These are phyloP conservation scores for Gallinago paraguaiae DNA, from an alignment of 2,113 vertebrate genomes.

Conservation along the genomic window DNA sequence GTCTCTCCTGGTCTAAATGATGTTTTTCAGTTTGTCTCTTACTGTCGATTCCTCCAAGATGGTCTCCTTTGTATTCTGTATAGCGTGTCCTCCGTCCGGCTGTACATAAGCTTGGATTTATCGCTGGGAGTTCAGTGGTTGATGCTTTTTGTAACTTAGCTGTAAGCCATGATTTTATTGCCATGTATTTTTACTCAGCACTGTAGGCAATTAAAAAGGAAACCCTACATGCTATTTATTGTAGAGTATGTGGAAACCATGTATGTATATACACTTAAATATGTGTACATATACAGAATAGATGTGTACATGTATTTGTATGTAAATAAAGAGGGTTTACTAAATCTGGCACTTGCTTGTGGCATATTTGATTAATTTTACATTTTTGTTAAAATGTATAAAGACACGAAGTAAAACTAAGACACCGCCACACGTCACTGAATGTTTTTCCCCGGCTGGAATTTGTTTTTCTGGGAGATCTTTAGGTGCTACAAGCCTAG, in stretches of 20 bases:
- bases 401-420: background rate
- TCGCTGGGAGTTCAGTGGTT: constrained; percentile 61
- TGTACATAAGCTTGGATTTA: constrained; percentile 73
- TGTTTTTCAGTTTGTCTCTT: constrained; percentile 37
- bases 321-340: constrained; percentile 83
- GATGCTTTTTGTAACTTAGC: constrained; percentile 75
- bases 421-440: background rate
- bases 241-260: constrained; percentile 73
- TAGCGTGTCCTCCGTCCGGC: constrained; percentile 56
- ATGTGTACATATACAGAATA: constrained; percentile 70
- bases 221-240: constrained; percentile 69
- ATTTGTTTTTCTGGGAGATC: background rate
- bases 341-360: constrained; percentile 73
- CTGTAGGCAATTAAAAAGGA: constrained; percentile 67
- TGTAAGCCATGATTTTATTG: constrained; percentile 73
- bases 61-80: constrained; percentile 70
- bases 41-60: constrained; percentile 30
- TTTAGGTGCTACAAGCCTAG: background rate
- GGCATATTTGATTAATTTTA: background rate
- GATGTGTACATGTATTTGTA: constrained; percentile 75
- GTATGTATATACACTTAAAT: constrained; percentile 76
- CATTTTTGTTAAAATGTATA: background rate
- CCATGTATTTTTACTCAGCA: constrained; percentile 75
- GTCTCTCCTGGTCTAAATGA: constrained; percentile 24
- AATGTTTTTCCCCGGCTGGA: background rate